A percentile compares a stretch with the other conserved stretches of the same genome.
Conservation (phyloP, 2,113 vertebrate species). For the Muntiacus reevesi region DNA sequence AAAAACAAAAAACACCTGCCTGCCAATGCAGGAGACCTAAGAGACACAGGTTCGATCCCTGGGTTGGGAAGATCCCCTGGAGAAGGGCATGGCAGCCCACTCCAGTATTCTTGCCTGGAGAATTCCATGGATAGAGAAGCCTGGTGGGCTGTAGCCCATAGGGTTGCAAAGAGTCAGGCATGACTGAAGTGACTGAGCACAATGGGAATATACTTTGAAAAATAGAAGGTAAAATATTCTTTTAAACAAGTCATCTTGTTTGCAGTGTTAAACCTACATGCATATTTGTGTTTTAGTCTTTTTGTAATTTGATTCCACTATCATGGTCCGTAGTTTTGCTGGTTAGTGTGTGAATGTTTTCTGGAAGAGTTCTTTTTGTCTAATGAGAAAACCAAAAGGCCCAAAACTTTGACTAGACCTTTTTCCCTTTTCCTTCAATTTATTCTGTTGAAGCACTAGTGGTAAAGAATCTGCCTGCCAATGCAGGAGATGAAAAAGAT, state of each 20-base stretch:
- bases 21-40: background rate
- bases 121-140: background rate
- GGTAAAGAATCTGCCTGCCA: background rate
- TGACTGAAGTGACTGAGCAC: background rate
- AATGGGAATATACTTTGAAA: background rate
- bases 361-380: background rate
- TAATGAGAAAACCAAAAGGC: background rate
- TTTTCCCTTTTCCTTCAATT: background rate
- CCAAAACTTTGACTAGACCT: background rate
- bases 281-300: background rate
- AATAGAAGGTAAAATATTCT: background rate
- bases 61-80: background rate
- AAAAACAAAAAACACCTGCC: fast-evolving
- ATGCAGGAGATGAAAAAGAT: background rate
- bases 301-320: background rate
- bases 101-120: background rate
- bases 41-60: background rate
- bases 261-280: background rate
- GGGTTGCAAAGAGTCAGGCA: background rate
- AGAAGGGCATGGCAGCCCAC: background rate
- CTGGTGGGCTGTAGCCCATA: background rate
- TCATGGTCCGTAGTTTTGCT: background rate
- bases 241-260: background rate
- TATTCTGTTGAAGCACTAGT: background rate
- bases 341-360: background rate